Evolutionary conservation across 2,888 invertebrate species (phyloP), one percentile per base, ranked within the genome.

Genomic region (Xanthorhoe designata): DNA sequence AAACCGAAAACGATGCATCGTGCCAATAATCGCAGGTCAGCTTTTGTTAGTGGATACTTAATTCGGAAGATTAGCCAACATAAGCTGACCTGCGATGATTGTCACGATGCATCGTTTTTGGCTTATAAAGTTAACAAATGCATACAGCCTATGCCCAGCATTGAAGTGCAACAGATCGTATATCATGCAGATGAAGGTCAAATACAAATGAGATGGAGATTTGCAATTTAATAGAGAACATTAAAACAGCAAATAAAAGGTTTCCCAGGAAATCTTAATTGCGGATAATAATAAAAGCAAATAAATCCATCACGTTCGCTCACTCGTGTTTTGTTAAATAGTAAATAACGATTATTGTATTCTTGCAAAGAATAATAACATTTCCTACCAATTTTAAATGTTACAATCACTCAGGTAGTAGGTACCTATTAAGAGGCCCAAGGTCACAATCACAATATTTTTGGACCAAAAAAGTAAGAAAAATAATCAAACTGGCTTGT

Each of bases 321-420:
- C 42, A 38, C 47, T 61, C 35, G 61, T 54, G 61, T 55, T n/a
- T 55, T 49, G 9, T 10, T 15, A 10, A 45, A 49, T 57, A 47
- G 19, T 59, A 59, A 59, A 59, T 7, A 47, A 52, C 45, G 57
- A 52, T 47, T 51, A 51, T 55, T n/a, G 47, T 38, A 18, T 24
- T 53, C 18, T 13, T 45, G 19, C 47, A 64, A 53, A 15, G 32
- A 64, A 49, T 13, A 35, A 57, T 29, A 42, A 50, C 8, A 52
- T 64, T 29, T 59, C 51, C 54, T 60, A 55, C 38, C 50, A 53
- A 56, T 57, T 52, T 45, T 19, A 52, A 64, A 58, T 15, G 15
- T 52, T 47, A 64, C 63, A 64, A 52, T 64, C 63, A 64, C 58
- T 47, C 52, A 42, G 51, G 42, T 38, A n/a, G n/a, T n/a, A n/a